phyloP scores from a whole-genome alignment of 1,140 invertebrate genomes.

The Ridgeia piscesae region DNA sequence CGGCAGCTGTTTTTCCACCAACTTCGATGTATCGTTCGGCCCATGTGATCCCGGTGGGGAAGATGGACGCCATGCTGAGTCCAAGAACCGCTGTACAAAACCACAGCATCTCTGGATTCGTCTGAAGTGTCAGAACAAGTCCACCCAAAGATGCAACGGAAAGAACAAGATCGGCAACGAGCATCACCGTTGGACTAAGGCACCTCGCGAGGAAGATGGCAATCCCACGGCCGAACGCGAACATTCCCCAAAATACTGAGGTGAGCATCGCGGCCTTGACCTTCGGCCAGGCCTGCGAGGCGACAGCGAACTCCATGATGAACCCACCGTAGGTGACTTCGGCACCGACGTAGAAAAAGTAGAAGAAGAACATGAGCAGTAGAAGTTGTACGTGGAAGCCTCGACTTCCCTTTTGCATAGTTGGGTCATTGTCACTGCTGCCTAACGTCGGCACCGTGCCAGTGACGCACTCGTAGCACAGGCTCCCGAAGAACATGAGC shows the following conservation, averaged over 20 bases:
- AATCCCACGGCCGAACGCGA: slow-evolving; percentile 53
- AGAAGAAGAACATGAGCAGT: slow-evolving; percentile 56
- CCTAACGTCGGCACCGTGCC: slow-evolving; percentile 28
- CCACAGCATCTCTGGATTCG: slow-evolving; percentile 46
- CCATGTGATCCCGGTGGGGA: slow-evolving; percentile 60
- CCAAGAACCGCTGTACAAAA: slow-evolving; percentile 51
- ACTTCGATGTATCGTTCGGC: slow-evolving; percentile 59
- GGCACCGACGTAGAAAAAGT: slow-evolving; percentile 59
- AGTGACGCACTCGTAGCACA: slow-evolving; percentile 49
- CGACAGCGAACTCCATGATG: slow-evolving; percentile 53
- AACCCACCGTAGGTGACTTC: slow-evolving; percentile 61
- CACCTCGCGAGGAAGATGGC: slow-evolving; percentile 51
- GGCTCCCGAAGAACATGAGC: slow-evolving; percentile 55
- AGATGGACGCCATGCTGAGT: slow-evolving; percentile 61
- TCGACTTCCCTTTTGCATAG: background rate
- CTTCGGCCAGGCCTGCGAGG: slow-evolving; percentile 45
- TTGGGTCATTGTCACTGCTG: background rate
- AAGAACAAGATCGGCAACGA: slow-evolving; percentile 50
- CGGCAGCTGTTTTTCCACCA: slow-evolving; percentile 59
- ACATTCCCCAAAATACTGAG: slow-evolving; percentile 60
- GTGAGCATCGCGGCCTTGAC: slow-evolving; percentile 53
- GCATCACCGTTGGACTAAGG: slow-evolving; percentile 52
- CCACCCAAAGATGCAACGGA: slow-evolving; percentile 52
- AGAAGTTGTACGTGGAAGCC: slow-evolving; percentile 43
- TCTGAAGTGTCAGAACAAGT: slow-evolving; percentile 49